phyloP scores from a whole-genome alignment of 2,888 invertebrate species.

The Empis stercorea region DNA sequence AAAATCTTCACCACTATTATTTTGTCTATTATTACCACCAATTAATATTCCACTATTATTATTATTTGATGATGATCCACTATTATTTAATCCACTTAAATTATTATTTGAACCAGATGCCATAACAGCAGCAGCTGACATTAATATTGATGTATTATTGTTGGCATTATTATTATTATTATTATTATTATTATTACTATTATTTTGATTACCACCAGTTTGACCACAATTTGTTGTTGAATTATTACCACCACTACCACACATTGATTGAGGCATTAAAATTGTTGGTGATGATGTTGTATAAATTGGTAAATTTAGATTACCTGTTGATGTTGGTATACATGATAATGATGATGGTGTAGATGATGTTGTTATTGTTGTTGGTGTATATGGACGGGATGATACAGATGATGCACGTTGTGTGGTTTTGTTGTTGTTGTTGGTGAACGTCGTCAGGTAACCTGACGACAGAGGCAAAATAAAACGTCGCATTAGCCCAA shows the following conservation, averaged over 20 bases:
- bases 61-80: background rate
- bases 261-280: slow-evolving; percentile 9
- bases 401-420: slow-evolving; percentile 26
- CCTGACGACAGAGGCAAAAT: slow-evolving; percentile 39
- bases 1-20: slow-evolving; percentile 58
- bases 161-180: slow-evolving; percentile 14
- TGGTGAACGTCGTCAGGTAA: slow-evolving; percentile 36
- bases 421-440: slow-evolving; percentile 24
- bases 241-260: slow-evolving; percentile 1
- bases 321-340: slow-evolving; percentile 3
- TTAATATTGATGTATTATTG: slow-evolving; percentile 20
- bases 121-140: slow-evolving; percentile 14
- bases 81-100: background rate
- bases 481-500: slow-evolving; percentile 39
- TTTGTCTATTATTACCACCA: background rate
- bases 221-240: slow-evolving; percentile 10
- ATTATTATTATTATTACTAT: slow-evolving; percentile 18
- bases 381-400: slow-evolving; percentile 15
- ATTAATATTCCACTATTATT: background rate
- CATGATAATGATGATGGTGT: slow-evolving; percentile 11
- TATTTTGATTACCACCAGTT: slow-evolving; percentile 7
- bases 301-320: slow-evolving; percentile 9
- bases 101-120: background rate
- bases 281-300: slow-evolving; percentile 5
- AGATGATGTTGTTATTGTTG: slow-evolving; percentile 14